Evolutionary conservation across 2,888 invertebrate species (phyloP), one percentile per base, ranked within the genome.

Genomic region (Herminia tarsipennalis): DNA sequence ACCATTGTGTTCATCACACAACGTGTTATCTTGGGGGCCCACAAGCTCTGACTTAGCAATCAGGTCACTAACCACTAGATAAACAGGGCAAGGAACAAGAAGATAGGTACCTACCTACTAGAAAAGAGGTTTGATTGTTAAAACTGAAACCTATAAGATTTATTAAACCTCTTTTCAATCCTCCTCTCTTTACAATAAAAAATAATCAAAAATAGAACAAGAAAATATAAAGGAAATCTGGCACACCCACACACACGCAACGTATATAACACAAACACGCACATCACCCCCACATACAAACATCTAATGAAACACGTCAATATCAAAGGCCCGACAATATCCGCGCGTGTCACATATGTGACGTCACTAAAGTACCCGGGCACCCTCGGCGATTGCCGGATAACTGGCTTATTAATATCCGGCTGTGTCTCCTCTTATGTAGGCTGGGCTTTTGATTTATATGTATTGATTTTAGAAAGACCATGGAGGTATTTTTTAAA

Each of bases 321-420:
- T 59, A 54, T 49, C 65, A 62, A 62, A 59, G 52, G 52, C 54
- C 56, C 21, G 9, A 59, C 64, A 63, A 58, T 66, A 69, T 67
- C 59, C 53, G 58, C 39, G 48, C 52, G 45, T 54, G 48, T 50
- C 43, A 49, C 60, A 55, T 41, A 17, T 46, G 29, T 59, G 62
- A 66, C 59, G 64, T 60, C 44, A 55, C 66, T 67, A 43, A 63
- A 67, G 64, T 65, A 69, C 67, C 65, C 61, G 64, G 76, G 74
- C 38, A 46, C 60, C 56, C 70, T 67, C 66, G 80, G 79, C 78
- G 70, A 82, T 80, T 73, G 68, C 75, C 79, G 79, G 80, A 78
- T 85, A 78, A 80, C 76, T 73, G 67, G 69, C 73, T 70, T 79
- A 74, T 75, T 74, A 85, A 87, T 86, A 86, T 87, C 87, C 87